phyloP scores from a whole-genome alignment of 2,113 vertebrate species.

The Pteruthius melanotis region DNA sequence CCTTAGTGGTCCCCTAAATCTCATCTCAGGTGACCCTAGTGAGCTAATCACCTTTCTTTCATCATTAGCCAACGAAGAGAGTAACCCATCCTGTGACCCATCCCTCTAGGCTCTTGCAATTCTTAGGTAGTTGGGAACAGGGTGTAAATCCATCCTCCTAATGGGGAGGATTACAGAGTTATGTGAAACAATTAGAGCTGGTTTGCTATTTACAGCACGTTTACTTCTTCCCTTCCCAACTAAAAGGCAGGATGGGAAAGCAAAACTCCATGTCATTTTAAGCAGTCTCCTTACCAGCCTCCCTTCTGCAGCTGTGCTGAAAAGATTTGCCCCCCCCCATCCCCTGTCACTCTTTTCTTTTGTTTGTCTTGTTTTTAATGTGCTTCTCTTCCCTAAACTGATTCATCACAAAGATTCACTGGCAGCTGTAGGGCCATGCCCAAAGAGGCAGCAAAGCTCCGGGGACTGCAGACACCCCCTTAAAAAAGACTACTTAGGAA shows the following conservation, averaged over 20 bases:
- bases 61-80: not conserved
- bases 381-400: not conserved
- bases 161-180: conserved; percentile 3
- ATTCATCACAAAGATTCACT: not conserved
- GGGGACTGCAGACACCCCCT: not conserved
- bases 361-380: not conserved
- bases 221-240: not conserved
- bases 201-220: not conserved
- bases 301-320: not conserved
- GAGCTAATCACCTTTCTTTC: conserved; percentile 33
- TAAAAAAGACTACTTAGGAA: not conserved
- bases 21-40: not conserved
- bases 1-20: not conserved
- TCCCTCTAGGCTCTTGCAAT: not conserved
- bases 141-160: not conserved
- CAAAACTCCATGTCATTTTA: not conserved
- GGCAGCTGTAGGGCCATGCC: not conserved
- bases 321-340: not conserved
- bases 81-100: not conserved
- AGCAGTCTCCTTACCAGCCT: not conserved
- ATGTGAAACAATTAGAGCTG: not conserved
- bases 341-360: not conserved
- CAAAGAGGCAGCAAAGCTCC: not conserved
- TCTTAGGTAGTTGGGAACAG: not conserved
- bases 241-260: not conserved